These are phyloP conservation scores for Archilochus colubris DNA, from an alignment of 2,113 vertebrate species.

Conservation along the genomic window DNA sequence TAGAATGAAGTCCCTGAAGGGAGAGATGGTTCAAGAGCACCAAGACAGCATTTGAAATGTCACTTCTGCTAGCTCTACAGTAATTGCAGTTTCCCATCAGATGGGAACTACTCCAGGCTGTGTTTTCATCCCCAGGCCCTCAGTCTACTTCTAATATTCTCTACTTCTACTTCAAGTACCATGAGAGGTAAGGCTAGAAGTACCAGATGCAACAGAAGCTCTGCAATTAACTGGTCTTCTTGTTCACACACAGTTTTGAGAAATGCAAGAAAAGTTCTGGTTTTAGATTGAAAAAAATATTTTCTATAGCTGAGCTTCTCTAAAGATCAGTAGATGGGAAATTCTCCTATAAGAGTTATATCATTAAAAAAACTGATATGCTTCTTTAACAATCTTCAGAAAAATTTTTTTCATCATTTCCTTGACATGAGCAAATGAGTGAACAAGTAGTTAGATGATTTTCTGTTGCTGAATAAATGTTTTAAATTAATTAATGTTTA, in stretches of 20 bases:
- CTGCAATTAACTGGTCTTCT: not conserved
- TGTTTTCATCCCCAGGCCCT: not conserved
- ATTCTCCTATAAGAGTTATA: not conserved
- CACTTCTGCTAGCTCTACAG: not conserved
- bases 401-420: not conserved
- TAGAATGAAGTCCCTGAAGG: not conserved
- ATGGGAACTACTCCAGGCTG: not conserved
- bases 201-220: not conserved
- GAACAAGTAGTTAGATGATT: not conserved
- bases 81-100: not conserved
- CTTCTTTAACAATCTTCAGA: not conserved
- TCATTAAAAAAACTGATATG: not conserved
- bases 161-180: not conserved
- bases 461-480: not conserved
- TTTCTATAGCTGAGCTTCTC: not conserved
- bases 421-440: not conserved
- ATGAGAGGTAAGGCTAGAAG: not conserved
- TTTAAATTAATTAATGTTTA: slow-evolving; percentile 14
- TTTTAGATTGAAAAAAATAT: not conserved
- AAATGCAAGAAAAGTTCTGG: not conserved
- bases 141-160: accelerated
- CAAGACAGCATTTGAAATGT: not conserved
- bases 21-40: not conserved
- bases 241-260: not conserved
- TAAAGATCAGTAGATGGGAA: not conserved